Evolutionary conservation across 1,140 invertebrate species (phyloP).

Genomic region (Anadara kagoshimensis): DNA sequence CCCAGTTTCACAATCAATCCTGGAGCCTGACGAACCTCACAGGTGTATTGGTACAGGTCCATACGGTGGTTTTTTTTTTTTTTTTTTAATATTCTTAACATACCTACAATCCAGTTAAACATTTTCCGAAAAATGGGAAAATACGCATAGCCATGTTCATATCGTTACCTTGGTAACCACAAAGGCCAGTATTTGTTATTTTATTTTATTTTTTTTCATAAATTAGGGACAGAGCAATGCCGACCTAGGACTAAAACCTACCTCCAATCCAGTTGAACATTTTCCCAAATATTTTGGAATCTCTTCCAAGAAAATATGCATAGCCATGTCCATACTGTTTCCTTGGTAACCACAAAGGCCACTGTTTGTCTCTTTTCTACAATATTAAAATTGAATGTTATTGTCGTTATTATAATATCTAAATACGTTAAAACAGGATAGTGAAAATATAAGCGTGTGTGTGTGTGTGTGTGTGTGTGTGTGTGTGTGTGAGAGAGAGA

Average conservation of each 20-base stretch:
- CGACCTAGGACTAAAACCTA: too few relatives aligned
- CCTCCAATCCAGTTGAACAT: slow-evolving; percentile 76
- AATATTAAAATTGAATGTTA: slow-evolving; percentile 36
- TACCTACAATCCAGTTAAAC: slow-evolving; percentile 75
- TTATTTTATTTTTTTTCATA: slow-evolving; percentile 71
- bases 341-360: slow-evolving; percentile 78
- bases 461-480: too few relatives aligned
- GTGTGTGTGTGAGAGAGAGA: too few relatives aligned
- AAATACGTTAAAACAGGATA: too few relatives aligned
- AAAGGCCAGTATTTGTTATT: slow-evolving; percentile 75
- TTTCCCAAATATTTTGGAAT: slow-evolving; percentile 74
- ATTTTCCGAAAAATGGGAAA: slow-evolving; percentile 75
- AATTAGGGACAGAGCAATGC: too few relatives aligned
- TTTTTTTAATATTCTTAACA: too few relatives aligned
- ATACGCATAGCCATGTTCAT: slow-evolving; percentile 76
- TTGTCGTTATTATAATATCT: background rate
- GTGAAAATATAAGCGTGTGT: too few relatives aligned
- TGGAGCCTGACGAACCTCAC: too few relatives aligned
- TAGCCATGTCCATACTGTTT: slow-evolving; percentile 77
- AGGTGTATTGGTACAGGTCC: too few relatives aligned
- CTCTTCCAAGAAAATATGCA: slow-evolving; percentile 75
- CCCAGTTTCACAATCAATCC: too few relatives aligned
- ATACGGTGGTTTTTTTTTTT: too few relatives aligned
- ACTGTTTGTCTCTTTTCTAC: slow-evolving; percentile 73
- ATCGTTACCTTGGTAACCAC: slow-evolving; percentile 78